These are phyloP conservation scores for Danaus chrysippus DNA, from an alignment of 2,888 invertebrate species.

Conservation along the genomic window DNA sequence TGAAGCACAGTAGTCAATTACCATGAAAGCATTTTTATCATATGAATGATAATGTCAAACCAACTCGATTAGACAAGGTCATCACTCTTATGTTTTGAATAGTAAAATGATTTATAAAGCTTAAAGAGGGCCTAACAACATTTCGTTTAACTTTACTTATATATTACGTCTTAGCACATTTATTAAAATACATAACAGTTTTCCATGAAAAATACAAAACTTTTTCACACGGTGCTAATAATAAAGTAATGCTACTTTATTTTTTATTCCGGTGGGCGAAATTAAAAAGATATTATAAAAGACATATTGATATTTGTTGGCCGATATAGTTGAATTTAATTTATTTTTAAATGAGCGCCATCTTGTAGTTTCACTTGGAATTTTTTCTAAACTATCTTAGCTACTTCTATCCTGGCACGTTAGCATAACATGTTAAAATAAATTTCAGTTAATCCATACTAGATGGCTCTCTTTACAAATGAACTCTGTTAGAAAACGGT, in stretches of 20 bases:
- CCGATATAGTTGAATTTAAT: no score
- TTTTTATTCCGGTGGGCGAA: no score
- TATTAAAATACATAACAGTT: no score
- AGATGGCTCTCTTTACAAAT: background rate
- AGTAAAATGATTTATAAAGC: background rate
- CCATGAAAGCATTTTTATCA: conserved; percentile 73
- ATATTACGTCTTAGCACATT: background rate
- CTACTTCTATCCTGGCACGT: background rate
- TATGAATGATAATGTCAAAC: conserved; percentile 37
- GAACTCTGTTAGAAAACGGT: no score
- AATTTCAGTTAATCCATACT: background rate
- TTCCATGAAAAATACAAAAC: no score
- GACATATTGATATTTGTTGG: no score
- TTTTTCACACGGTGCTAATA: no score
- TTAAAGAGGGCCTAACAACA: background rate
- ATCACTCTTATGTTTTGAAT: background rate
- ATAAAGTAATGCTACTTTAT: no score
- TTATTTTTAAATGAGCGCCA: background rate
- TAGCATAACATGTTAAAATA: background rate
- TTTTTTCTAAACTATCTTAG: background rate
- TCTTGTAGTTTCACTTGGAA: background rate
- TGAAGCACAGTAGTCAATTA: conserved; percentile 64
- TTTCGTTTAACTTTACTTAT: background rate
- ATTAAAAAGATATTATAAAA: no score
- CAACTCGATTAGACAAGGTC: conserved; percentile 26